A percentile compares a stretch with the other conserved stretches of the same genome.
phyloP scores from a whole-genome alignment of 1,140 invertebrate species.

The Maniola jurtina region DNA sequence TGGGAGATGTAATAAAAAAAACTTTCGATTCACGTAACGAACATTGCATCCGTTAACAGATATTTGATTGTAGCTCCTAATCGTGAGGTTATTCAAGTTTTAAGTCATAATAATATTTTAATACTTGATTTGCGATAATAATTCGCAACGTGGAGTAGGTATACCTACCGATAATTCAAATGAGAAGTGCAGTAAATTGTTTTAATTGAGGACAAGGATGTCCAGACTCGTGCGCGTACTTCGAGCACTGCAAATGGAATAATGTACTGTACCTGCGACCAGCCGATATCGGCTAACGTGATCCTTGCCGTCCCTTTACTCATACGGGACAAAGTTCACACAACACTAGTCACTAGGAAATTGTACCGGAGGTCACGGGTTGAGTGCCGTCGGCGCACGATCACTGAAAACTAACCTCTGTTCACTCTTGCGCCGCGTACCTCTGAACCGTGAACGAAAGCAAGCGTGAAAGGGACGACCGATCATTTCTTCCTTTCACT shows the following conservation, averaged over 20 bases:
- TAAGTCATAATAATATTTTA: slow-evolving; percentile 1
- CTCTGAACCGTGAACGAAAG: slow-evolving; percentile 62
- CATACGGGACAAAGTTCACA: slow-evolving; percentile 44
- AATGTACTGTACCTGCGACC: slow-evolving; percentile 16
- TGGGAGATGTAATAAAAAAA: not conserved
- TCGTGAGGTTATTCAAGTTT: not conserved
- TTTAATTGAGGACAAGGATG: slow-evolving; percentile 73
- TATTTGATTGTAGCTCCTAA: slow-evolving; percentile 1
- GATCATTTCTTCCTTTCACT: slow-evolving; percentile 70
- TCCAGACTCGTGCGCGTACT: slow-evolving; percentile 33
- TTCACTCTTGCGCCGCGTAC: slow-evolving; percentile 47
- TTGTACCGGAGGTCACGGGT: slow-evolving; percentile 53
- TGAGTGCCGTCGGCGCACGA: slow-evolving; percentile 64
- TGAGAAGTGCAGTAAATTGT: slow-evolving; percentile 57
- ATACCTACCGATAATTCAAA: slow-evolving; percentile 54
- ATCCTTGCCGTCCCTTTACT: slow-evolving; percentile 36
- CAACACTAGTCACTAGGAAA: slow-evolving; percentile 68
- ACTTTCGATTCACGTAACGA: slow-evolving; percentile 13
- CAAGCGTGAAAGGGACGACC: slow-evolving; percentile 64
- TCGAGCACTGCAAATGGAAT: slow-evolving; percentile 30
- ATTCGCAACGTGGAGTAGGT: slow-evolving; percentile 29
- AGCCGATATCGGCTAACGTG: slow-evolving; percentile 21
- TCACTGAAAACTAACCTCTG: slow-evolving; percentile 67
- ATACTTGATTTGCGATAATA: slow-evolving; percentile 8
- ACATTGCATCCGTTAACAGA: not conserved